These are phyloP conservation scores for Anastatus disparis DNA, from an alignment of 1,140 invertebrate genomes.

Conservation along the genomic window DNA sequence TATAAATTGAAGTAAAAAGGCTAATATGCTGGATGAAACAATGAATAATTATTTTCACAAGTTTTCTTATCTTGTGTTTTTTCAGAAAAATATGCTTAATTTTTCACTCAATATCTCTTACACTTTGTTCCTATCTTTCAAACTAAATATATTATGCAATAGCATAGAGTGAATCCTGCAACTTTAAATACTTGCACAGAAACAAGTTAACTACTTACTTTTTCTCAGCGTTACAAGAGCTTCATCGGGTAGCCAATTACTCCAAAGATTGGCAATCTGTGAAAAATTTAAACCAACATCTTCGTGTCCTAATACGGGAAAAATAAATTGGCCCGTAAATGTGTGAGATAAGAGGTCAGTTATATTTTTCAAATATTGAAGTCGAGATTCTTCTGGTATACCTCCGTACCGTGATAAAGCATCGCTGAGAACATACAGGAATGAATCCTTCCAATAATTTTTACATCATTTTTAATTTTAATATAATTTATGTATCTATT, in stretches of 20 bases:
- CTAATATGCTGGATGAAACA: too few species aligned
- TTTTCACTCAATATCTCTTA: too few species aligned
- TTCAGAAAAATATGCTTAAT: too few species aligned
- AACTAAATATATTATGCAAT: too few species aligned
- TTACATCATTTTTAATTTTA: not conserved
- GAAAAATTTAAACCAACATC: slow-evolving; percentile 75
- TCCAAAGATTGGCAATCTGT: slow-evolving; percentile 79
- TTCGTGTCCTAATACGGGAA: slow-evolving; percentile 84
- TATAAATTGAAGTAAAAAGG: too few species aligned
- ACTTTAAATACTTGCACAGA: too few species aligned
- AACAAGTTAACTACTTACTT: slow-evolving; percentile 74
- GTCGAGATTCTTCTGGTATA: slow-evolving; percentile 71
- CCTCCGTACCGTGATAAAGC: slow-evolving; percentile 71
- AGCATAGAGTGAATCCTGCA: too few species aligned
- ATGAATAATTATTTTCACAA: too few species aligned
- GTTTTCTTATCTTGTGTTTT: too few species aligned
- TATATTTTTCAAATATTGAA: slow-evolving; percentile 79
- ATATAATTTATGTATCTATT: not conserved
- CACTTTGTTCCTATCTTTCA: too few species aligned
- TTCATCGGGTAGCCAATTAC: slow-evolving; percentile 83
- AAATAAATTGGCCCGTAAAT: slow-evolving; percentile 84
- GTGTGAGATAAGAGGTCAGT: slow-evolving; percentile 80
- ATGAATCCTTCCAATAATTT: not conserved
- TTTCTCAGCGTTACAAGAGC: slow-evolving; percentile 80
- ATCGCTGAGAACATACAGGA: slow-evolving; percentile 69